Conservation (phyloP, 2,888 invertebrate genomes). For the Heliconius ethilla region DNA sequence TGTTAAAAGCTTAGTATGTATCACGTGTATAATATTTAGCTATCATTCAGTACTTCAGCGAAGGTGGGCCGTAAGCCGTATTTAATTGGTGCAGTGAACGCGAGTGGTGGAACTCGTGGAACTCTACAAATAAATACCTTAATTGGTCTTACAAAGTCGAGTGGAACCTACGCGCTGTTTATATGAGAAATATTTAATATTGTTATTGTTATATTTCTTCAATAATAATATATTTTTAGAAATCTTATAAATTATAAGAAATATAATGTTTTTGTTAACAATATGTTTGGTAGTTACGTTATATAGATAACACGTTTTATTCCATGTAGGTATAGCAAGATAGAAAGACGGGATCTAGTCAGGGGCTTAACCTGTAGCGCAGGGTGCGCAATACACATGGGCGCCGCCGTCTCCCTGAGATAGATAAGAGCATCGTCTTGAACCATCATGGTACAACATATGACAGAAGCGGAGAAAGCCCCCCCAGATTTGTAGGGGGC, state of each 20-base stretch:
- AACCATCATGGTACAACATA: no score
- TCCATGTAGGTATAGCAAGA: no score
- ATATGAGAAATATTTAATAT: not conserved
- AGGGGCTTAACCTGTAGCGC: no score
- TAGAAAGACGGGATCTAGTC: no score
- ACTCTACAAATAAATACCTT: constrained; percentile 24
- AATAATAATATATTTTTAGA: not conserved
- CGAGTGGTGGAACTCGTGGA: not conserved
- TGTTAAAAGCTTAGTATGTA: not conserved
- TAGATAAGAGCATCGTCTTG: no score
- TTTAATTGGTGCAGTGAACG: constrained; percentile 18
- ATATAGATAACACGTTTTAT: no score
- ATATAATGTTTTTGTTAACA: not conserved
- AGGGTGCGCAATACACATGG: no score
- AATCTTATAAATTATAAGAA: not conserved
- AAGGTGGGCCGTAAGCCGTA: constrained; percentile 17
- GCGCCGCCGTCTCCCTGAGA: no score
- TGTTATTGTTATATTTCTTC: not conserved
- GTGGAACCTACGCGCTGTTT: constrained; percentile 1
- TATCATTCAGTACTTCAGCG: not conserved
- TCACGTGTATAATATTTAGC: constrained; percentile 2
- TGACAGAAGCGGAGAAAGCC: no score
- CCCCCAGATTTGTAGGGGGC: no score
- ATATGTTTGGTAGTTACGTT: not conserved
- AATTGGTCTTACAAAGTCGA: constrained; percentile 15